phyloP scores from a whole-genome alignment of 1,140 invertebrate genomes.

The Sinonovacula constricta region DNA sequence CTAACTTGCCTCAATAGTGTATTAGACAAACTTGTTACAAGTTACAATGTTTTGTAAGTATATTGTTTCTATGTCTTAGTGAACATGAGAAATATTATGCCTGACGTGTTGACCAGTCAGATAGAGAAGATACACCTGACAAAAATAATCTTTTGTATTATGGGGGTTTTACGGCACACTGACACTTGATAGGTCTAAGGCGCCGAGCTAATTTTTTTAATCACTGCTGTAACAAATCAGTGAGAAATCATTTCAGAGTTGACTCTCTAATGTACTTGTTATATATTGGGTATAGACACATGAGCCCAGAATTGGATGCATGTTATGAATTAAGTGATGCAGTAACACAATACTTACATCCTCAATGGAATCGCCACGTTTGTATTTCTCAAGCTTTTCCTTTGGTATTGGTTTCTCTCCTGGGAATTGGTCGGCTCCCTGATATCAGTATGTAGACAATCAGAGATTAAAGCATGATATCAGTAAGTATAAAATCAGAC shows the following conservation, averaged over 20 bases:
- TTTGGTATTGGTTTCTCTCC: slow-evolving; percentile 53
- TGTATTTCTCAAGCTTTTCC: slow-evolving; percentile 55
- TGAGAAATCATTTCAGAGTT: neutral
- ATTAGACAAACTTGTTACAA: too few relatives aligned
- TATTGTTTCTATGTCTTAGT: too few relatives aligned
- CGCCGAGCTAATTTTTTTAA: neutral
- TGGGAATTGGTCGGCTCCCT: slow-evolving; percentile 53
- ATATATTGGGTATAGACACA: neutral
- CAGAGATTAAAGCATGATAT: too few relatives aligned
- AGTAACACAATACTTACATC: slow-evolving; percentile 32
- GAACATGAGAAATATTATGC: too few relatives aligned
- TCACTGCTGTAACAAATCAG: neutral
- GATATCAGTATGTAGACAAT: too few relatives aligned
- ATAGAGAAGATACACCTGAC: too few relatives aligned
- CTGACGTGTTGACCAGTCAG: too few relatives aligned
- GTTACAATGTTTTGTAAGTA: too few relatives aligned
- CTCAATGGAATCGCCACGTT: slow-evolving; percentile 43
- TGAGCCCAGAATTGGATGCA: neutral
- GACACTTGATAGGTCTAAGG: neutral
- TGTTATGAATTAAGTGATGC: neutral
- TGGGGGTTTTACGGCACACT: neutral
- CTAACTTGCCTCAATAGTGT: too few relatives aligned
- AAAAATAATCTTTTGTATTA: too few relatives aligned
- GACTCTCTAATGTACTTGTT: neutral
- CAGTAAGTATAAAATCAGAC: too few relatives aligned